Base-by-base conservation (phyloP, 2,113 vertebrate species). In the Pangasianodon hypophthalmus region DNA sequence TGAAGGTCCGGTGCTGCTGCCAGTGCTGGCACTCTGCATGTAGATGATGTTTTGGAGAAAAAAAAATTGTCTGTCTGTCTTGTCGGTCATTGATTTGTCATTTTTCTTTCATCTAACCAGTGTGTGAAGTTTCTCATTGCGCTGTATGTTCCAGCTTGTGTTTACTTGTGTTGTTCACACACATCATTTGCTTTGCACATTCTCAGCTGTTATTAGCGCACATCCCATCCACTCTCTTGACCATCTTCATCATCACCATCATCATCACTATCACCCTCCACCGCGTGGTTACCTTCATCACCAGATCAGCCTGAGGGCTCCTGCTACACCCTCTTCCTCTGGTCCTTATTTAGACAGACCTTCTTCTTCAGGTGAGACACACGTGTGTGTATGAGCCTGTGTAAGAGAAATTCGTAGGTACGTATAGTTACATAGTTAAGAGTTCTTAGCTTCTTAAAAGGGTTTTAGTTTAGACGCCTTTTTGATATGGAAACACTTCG, bases 201-300 rank as follows among this genome's bases (percentile, higher is more conserved):
- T 92, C 97, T 95, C 98, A 99, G 98, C 98, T 94, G 97, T 99
- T 97, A 97, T 99, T 97, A 99, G 98, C 96, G 98, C 98, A 96
- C 98, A 99, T 96, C 98, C 98, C 97, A 99, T 99, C 97, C 98
- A 99, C 98, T 98, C 98, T 95, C 98, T 99, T 90, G 98, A 99
- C 97, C 98, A 98, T 94, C 98, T 99, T 93, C 98, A 99, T 97
- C 98, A 97, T 96, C 97, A 98, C 96, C 98, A 98, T 96, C 91
- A 92, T 71, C 91, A 90, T 90, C 91, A 92, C 85, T 92, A 89
- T 89, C 98, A 98, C 96, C 97, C 97, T 92, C 97, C 97, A 91
- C 97, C 97, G 77, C 97, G 97, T 96, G 97, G 97, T 94, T 98
- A 98, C 94, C 97, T 98, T 94, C 97, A 97, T 94, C 97, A 98